phyloP scores from a whole-genome alignment of 2,797 vertebrate genomes.

The Antennarius maculatus region DNA sequence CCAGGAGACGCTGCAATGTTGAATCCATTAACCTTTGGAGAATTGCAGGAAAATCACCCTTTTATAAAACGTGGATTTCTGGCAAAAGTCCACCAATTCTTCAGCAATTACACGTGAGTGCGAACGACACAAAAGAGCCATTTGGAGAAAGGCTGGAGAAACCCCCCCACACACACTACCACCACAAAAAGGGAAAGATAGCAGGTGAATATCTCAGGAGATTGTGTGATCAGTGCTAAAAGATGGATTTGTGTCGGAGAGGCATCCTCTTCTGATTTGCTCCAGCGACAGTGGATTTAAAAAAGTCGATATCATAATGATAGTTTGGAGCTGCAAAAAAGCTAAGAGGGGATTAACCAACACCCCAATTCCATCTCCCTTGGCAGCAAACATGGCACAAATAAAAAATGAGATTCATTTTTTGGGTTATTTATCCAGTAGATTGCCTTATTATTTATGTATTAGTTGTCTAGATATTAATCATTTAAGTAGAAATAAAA shows the following conservation, averaged over 20 bases:
- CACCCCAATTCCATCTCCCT: no score
- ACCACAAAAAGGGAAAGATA: neutral
- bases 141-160: neutral
- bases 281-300: no score
- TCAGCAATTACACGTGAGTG: neutral
- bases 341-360: no score
- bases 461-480: no score
- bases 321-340: no score
- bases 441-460: no score
- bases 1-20: neutral
- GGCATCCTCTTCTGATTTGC: neutral
- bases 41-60: neutral
- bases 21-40: constrained; percentile 23
- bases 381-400: no score
- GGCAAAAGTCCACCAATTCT: constrained; percentile 1
- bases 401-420: no score
- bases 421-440: no score
- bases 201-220: neutral
- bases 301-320: no score
- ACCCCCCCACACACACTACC: no score
- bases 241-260: constrained; percentile 18
- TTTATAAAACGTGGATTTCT: neutral
- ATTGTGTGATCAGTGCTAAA: constrained; percentile 8
- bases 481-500: no score
- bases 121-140: neutral